Evolutionary conservation across 2,888 invertebrate species (phyloP).

Genomic region (Boloria selene): DNA sequence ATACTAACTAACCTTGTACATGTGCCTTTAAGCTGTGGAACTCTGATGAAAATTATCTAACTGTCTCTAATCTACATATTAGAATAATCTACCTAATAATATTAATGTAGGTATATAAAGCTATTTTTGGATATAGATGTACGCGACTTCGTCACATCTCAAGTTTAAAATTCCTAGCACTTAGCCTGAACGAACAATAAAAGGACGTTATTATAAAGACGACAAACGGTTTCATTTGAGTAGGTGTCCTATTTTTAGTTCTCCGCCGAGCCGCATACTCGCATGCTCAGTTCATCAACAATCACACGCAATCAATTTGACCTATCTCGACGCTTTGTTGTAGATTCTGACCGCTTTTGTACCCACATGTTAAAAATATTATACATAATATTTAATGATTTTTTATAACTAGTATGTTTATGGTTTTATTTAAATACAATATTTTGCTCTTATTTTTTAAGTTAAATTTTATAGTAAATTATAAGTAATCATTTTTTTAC

Average conservation of each 20-base stretch:
- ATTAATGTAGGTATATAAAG: not conserved
- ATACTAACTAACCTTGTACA: too few species aligned
- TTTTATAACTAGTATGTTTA: too few species aligned
- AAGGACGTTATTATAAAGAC: constrained; percentile 39
- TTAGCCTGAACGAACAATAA: constrained; percentile 26
- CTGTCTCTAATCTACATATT: too few species aligned
- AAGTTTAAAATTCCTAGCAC: constrained; percentile 5
- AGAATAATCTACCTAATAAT: too few species aligned
- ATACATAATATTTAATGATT: too few species aligned
- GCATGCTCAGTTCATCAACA: constrained; percentile 60
- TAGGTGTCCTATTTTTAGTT: constrained; percentile 67
- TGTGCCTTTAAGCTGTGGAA: too few species aligned
- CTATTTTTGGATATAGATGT: not conserved
- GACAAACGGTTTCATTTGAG: constrained; percentile 31
- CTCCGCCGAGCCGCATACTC: constrained; percentile 48
- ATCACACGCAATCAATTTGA: constrained; percentile 75
- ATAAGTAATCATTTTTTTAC: constrained; percentile 28
- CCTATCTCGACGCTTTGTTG: constrained; percentile 60
- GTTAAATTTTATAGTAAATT: constrained; percentile 17
- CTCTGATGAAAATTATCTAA: too few species aligned
- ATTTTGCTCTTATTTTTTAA: not conserved
- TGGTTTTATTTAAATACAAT: too few species aligned
- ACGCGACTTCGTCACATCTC: not conserved
- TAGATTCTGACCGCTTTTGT: constrained; percentile 33
- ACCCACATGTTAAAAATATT: not conserved